Evolutionary conservation across 2,797 vertebrate genomes (phyloP).

Genomic region (Phaenicophaeus curvirostris): DNA sequence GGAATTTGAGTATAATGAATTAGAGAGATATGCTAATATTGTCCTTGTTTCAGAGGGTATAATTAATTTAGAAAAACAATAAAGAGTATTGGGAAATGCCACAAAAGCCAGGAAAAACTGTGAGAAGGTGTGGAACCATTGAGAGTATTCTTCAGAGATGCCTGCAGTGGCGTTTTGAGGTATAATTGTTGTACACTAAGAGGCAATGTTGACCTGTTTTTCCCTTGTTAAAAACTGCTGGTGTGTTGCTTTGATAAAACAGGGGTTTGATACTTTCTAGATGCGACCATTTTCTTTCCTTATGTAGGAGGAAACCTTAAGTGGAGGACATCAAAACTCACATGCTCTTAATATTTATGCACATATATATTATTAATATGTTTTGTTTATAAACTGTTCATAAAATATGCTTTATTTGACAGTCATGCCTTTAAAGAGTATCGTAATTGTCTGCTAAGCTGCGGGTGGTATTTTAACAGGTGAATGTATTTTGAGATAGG

Average conservation of each 20-base stretch:
- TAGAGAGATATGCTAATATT: slow-evolving; percentile 21
- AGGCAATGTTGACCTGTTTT: neutral
- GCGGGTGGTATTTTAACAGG: neutral
- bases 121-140: neutral
- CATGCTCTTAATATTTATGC: neutral
- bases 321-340: neutral
- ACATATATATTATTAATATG: neutral
- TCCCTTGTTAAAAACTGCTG: neutral
- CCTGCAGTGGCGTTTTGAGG: neutral
- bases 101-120: neutral
- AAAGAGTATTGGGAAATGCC: neutral
- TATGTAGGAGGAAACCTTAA: neutral
- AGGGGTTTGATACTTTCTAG: neutral
- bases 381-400: neutral
- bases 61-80: neutral
- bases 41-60: neutral
- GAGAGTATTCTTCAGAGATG: neutral
- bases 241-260: neutral
- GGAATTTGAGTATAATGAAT: slow-evolving; percentile 6
- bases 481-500: neutral
- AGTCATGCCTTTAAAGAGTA: neutral
- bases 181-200: neutral
- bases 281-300: neutral
- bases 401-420: neutral
- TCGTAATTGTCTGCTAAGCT: neutral